These are phyloP conservation scores for Brienomyrus brachyistius DNA, from an alignment of 2,113 vertebrate genomes.

Conservation along the genomic window DNA sequence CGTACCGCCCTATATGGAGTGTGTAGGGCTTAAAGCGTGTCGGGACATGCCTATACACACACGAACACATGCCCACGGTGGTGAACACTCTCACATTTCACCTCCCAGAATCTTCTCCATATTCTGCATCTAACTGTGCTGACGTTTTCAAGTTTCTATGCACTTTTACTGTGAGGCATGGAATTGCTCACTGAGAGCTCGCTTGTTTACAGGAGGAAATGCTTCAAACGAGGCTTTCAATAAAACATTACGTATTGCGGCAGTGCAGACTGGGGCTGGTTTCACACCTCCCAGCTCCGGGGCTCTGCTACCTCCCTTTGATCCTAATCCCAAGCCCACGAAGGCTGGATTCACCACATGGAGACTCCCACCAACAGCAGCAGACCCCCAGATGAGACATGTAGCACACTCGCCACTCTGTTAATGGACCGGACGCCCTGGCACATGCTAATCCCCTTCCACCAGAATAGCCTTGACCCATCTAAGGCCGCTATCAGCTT, in stretches of 20 bases:
- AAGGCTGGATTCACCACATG: background rate
- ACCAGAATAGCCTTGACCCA: background rate
- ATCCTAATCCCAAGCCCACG: background rate
- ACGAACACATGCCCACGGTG: background rate
- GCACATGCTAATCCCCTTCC: background rate
- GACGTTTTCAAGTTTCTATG: background rate
- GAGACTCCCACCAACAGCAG: background rate
- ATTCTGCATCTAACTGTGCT: background rate
- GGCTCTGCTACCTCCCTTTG: background rate
- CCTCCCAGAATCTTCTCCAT: background rate
- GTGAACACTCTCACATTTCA: background rate
- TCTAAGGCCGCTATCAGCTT: background rate
- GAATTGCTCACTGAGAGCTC: background rate
- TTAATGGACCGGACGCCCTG: background rate
- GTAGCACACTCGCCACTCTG: background rate
- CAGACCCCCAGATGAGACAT: background rate
- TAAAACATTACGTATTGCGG: background rate
- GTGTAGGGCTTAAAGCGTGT: background rate
- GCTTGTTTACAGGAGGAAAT: background rate
- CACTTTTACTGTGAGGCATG: background rate
- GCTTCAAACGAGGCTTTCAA: background rate
- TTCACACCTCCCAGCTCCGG: background rate
- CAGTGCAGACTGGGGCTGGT: background rate
- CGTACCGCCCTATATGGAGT: background rate
- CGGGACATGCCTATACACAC: background rate